Conservation (phyloP, 2,888 invertebrate species). For the Pyrgus malvae region DNA sequence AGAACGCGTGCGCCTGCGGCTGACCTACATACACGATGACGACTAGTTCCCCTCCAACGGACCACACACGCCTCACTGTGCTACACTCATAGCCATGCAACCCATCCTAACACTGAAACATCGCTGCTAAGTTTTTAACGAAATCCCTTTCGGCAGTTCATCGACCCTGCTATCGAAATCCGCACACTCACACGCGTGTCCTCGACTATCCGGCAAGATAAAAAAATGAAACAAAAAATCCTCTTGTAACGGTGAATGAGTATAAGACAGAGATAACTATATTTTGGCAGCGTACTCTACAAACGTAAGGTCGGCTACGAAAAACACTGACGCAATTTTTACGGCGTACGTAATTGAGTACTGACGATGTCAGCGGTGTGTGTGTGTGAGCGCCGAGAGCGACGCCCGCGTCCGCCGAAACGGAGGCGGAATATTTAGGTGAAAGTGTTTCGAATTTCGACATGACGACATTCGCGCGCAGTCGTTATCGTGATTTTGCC, state of each 20-base stretch:
- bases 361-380: slow-evolving; percentile 68
- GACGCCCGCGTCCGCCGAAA: slow-evolving; percentile 81
- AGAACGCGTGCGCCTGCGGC: slow-evolving; percentile 66
- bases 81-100: slow-evolving; percentile 48
- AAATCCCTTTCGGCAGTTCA: slow-evolving; percentile 77
- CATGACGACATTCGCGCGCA: slow-evolving; percentile 82
- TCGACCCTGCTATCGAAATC: slow-evolving; percentile 80
- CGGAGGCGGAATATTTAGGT: slow-evolving; percentile 82
- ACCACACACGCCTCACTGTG: slow-evolving; percentile 57
- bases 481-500: slow-evolving; percentile 82
- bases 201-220: slow-evolving; percentile 62
- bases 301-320: slow-evolving; percentile 76
- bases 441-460: slow-evolving; percentile 83
- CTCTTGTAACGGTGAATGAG: slow-evolving; percentile 68
- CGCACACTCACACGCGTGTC: slow-evolving; percentile 76
- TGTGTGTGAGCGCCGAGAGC: slow-evolving; percentile 80
- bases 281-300: slow-evolving; percentile 69
- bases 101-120: slow-evolving; percentile 63
- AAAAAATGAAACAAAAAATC: slow-evolving; percentile 74
- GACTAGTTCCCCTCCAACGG: slow-evolving; percentile 51
- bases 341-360: slow-evolving; percentile 79
- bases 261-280: slow-evolving; percentile 77
- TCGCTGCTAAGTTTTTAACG: slow-evolving; percentile 59
- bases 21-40: slow-evolving; percentile 70
- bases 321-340: slow-evolving; percentile 82